These are phyloP conservation scores for Caenorhabditis uteleia DNA, from an alignment of 2,888 invertebrate species.

Conservation along the genomic window DNA sequence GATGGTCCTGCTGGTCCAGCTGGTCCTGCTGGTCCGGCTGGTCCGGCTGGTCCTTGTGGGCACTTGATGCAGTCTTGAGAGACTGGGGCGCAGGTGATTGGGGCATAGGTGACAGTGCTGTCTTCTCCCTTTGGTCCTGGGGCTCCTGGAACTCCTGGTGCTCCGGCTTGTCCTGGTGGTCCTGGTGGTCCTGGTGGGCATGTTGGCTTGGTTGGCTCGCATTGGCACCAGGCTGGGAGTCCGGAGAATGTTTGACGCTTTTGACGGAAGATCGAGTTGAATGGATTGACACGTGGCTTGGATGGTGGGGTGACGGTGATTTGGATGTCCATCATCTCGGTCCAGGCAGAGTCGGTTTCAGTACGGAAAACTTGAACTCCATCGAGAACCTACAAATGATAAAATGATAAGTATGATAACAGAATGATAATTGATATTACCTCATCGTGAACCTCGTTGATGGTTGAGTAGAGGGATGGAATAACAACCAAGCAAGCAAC, in stretches of 20 bases:
- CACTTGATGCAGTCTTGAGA: constrained; percentile 60
- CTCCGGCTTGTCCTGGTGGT: constrained; percentile 53
- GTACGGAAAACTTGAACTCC: constrained; percentile 66
- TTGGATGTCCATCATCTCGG: constrained; percentile 67
- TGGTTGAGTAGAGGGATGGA: constrained; percentile 62
- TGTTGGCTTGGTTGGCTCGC: constrained; percentile 62
- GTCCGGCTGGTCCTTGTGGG: constrained; percentile 62
- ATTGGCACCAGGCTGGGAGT: constrained; percentile 66
- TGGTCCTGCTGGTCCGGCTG: constrained; percentile 56
- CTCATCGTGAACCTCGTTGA: constrained; percentile 60
- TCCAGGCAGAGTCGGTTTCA: constrained; percentile 68
- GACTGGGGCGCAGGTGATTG: constrained; percentile 56
- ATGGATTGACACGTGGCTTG: constrained; percentile 59
- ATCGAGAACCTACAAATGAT: constrained; percentile 47
- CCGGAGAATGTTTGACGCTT: constrained; percentile 60
- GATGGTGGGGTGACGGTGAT: constrained; percentile 66
- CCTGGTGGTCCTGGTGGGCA: constrained; percentile 59
- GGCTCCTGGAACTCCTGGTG: constrained; percentile 51
- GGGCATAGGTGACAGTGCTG: constrained; percentile 54
- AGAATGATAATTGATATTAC: constrained; percentile 7
- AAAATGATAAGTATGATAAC: too few relatives aligned
- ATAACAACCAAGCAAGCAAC: constrained; percentile 59
- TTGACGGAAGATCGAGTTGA: constrained; percentile 66
- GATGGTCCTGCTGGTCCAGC: constrained; percentile 58
- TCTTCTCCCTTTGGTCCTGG: constrained; percentile 58